These are phyloP conservation scores for Piezodorus guildinii DNA, from an alignment of 1,140 invertebrate genomes.

Conservation along the genomic window DNA sequence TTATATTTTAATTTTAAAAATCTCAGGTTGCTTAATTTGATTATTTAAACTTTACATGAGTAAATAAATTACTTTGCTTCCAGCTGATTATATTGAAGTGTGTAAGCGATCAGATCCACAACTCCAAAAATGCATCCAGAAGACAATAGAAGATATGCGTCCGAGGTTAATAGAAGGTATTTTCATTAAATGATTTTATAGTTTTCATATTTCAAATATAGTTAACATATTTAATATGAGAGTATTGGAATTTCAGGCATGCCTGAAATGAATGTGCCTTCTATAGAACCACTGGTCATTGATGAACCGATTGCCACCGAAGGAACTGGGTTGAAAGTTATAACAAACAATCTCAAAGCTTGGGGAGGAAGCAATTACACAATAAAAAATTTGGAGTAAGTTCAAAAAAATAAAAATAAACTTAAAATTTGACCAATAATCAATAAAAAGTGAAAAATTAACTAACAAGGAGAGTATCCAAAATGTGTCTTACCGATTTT, in stretches of 20 bases:
- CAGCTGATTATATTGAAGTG: slow-evolving; percentile 51
- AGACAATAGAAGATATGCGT: slow-evolving; percentile 41
- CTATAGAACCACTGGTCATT: slow-evolving; percentile 49
- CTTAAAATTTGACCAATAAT: too few relatives aligned
- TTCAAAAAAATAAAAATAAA: too few relatives aligned
- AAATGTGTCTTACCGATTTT: too few relatives aligned
- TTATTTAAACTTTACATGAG: neutral
- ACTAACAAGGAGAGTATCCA: too few relatives aligned
- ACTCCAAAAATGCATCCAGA: slow-evolving; percentile 42
- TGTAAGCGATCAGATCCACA: slow-evolving; percentile 49
- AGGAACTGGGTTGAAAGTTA: slow-evolving; percentile 46
- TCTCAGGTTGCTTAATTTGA: too few relatives aligned
- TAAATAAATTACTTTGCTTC: slow-evolving; percentile 18
- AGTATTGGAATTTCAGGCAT: slow-evolving; percentile 20
- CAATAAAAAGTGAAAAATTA: too few relatives aligned
- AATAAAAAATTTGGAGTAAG: slow-evolving; percentile 43
- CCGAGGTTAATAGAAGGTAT: slow-evolving; percentile 41
- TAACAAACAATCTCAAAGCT: slow-evolving; percentile 46
- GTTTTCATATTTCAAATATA: neutral
- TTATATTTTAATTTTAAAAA: too few relatives aligned
- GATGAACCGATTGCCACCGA: slow-evolving; percentile 36
- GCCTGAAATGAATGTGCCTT: slow-evolving; percentile 49
- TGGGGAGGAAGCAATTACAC: slow-evolving; percentile 47
- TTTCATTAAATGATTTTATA: neutral
- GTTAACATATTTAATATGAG: neutral